Percentiles rank a stretch among this genome's conserved stretches.
Evolutionary conservation across 2,888 invertebrate species (phyloP).

Genomic region (Caenorhabditis sp.): DNA sequence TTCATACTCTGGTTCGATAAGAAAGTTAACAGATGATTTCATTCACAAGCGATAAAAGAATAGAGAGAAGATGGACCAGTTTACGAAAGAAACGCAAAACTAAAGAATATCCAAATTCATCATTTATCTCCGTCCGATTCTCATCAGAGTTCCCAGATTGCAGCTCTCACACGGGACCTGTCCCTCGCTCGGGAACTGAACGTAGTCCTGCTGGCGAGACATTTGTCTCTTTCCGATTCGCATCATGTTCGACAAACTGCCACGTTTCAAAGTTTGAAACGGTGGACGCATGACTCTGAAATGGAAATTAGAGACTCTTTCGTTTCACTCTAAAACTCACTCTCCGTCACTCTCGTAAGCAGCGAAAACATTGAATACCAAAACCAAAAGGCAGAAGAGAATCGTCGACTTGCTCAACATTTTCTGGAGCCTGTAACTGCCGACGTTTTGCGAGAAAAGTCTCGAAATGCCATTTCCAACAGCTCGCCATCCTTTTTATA

Average conservation of each 20-base stretch:
- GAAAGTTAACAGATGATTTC: slow-evolving; percentile 48
- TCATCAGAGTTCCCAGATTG: slow-evolving; percentile 62
- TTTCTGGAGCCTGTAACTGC: slow-evolving; percentile 35
- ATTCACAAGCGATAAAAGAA: slow-evolving; percentile 49
- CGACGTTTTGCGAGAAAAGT: slow-evolving; percentile 52
- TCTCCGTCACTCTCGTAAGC: slow-evolving; percentile 52
- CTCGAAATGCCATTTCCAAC: slow-evolving; percentile 40
- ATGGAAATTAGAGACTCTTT: slow-evolving; percentile 36
- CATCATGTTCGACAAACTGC: slow-evolving; percentile 68
- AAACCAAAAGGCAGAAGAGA: slow-evolving; percentile 47
- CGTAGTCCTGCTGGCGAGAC: slow-evolving; percentile 41
- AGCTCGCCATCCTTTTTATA: slow-evolving; percentile 40
- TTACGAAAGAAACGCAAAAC: slow-evolving; percentile 49
- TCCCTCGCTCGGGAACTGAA: slow-evolving; percentile 49
- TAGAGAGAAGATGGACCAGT: slow-evolving; percentile 47
- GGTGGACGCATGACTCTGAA: slow-evolving; percentile 45
- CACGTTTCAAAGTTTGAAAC: slow-evolving; percentile 54
- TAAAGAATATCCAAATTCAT: slow-evolving; percentile 24
- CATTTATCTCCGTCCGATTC: slow-evolving; percentile 62
- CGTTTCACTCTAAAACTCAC: slow-evolving; percentile 36
- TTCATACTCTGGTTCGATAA: neutral
- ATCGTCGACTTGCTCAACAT: slow-evolving; percentile 47
- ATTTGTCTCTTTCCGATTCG: slow-evolving; percentile 62
- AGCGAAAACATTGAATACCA: slow-evolving; percentile 27
- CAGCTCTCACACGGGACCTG: slow-evolving; percentile 53